Evolutionary conservation across 2,113 vertebrate species (phyloP), one percentile per base, ranked within the genome.

Genomic region (Muntiacus reevesi): DNA sequence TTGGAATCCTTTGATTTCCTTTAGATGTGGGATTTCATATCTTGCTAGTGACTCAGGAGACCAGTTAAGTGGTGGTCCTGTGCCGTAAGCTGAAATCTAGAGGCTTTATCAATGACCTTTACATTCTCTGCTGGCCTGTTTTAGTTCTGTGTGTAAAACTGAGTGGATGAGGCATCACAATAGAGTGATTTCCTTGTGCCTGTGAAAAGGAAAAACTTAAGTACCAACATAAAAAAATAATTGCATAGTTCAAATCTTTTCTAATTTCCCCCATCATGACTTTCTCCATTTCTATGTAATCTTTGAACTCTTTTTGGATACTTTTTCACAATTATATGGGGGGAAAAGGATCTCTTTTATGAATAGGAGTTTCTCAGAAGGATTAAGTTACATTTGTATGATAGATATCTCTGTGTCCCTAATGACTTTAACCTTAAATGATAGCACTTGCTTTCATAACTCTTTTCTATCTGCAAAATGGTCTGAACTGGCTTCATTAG

Each of bases 391-490:
- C 94, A 87, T 85, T 91, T 95, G 83, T 55, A 60, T 76, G 54
- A 84, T 64, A 87, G 45, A 30, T 89, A 54, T 95, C 84, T 92
- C 81, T 85, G 64, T 45, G 81, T 89, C 76, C n/a, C n/a, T 87
- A 84, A 96, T 97, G 25, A 88, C 92, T 97, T 82, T 91, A 93
- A 95, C 67, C 83, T 86, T 94, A 88, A 91, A 89, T 89, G 82
- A 94, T 95, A 87, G 82, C 87, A 97, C 92, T 91, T 93, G 71
- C 54, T 83, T 94, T 94, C 30, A 86, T 64, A 90, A 76, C 16
- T 96, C 90, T 95, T 95, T 97, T 94, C 43, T 96, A 23, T 40
- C 83, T 96, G 62, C 43, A 92, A 92, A 95, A 89, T 92, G 50
- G 28, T 86, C 89, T 85, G 43, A 94, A 91, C 62, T 91, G 78